Evolutionary conservation across 2,797 vertebrate species (phyloP).

Genomic region (Rallus crepitans): DNA sequence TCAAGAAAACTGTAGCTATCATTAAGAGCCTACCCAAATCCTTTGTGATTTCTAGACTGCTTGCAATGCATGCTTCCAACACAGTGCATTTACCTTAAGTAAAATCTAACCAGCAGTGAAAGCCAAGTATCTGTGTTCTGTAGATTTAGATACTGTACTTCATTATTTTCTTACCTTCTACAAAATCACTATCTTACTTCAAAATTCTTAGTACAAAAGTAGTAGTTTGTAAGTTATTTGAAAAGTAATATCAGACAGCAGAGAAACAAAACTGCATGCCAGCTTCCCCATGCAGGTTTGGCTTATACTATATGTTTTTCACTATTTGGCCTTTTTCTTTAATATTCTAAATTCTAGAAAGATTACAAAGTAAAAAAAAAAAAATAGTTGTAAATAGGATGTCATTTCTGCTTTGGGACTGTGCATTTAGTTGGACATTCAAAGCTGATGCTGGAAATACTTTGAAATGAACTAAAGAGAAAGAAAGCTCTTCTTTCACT

Average conservation of each 20-base stretch:
- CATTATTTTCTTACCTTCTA: not conserved
- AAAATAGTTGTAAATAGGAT: not conserved
- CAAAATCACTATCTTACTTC: not conserved
- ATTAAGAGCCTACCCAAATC: not conserved
- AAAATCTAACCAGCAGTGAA: not conserved
- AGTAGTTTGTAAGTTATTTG: not conserved
- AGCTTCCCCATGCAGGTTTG: not conserved
- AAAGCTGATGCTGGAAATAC: not conserved
- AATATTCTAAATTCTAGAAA: not conserved
- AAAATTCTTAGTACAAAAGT: not conserved
- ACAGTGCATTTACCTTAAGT: not conserved
- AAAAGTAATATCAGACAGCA: not conserved
- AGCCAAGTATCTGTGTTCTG: not conserved
- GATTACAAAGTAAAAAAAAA: too few relatives aligned
- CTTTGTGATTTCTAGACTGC: fast-evolving
- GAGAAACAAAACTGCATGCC: not conserved
- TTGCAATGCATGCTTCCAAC: not conserved
- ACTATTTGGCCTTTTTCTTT: not conserved
- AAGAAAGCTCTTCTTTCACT: not conserved
- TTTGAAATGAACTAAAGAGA: not conserved
- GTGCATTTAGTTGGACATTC: not conserved
- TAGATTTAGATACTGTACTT: not conserved
- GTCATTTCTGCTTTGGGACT: not conserved
- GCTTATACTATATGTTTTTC: not conserved
- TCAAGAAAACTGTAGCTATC: not conserved